phyloP scores from a whole-genome alignment of 1,140 invertebrate species.

The Theocolax elegans region DNA sequence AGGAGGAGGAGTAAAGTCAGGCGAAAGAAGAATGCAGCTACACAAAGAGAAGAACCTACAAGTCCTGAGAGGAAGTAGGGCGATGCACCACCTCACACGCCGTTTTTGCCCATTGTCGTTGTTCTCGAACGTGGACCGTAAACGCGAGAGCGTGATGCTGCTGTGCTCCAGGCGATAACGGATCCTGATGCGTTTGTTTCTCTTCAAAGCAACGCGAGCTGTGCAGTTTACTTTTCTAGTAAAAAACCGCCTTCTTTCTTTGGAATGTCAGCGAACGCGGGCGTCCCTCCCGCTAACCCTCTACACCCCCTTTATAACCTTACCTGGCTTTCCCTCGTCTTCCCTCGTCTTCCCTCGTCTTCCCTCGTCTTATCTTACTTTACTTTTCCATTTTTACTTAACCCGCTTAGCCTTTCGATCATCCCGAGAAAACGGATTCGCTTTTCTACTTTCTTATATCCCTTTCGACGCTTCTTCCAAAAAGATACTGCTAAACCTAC shows the following conservation, averaged over 20 bases:
- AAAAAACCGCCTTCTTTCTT: too few relatives aligned
- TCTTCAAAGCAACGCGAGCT: neutral
- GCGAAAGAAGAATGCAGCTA: neutral
- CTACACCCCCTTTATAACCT: neutral
- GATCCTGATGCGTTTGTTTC: constrained; percentile 3
- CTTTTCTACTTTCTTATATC: neutral
- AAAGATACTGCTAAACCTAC: too few relatives aligned
- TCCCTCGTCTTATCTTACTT: neutral
- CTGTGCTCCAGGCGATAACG: neutral
- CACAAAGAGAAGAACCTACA: neutral
- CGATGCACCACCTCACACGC: neutral
- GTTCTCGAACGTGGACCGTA: constrained; percentile 6
- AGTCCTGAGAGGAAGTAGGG: constrained; percentile 8
- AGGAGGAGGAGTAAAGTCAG: too few relatives aligned
- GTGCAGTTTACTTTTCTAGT: neutral
- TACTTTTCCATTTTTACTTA: too few relatives aligned
- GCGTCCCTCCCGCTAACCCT: neutral
- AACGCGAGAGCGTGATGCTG: neutral
- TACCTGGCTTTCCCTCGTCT: too few relatives aligned
- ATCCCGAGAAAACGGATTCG: neutral
- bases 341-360: too few relatives aligned
- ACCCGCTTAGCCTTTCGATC: constrained; percentile 10
- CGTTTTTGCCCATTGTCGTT: constrained; percentile 8
- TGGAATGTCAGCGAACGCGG: too few relatives aligned
- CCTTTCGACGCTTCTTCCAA: too few relatives aligned